Conservation (phyloP, 2,113 vertebrate genomes). For the Thomomys bottae region DNA sequence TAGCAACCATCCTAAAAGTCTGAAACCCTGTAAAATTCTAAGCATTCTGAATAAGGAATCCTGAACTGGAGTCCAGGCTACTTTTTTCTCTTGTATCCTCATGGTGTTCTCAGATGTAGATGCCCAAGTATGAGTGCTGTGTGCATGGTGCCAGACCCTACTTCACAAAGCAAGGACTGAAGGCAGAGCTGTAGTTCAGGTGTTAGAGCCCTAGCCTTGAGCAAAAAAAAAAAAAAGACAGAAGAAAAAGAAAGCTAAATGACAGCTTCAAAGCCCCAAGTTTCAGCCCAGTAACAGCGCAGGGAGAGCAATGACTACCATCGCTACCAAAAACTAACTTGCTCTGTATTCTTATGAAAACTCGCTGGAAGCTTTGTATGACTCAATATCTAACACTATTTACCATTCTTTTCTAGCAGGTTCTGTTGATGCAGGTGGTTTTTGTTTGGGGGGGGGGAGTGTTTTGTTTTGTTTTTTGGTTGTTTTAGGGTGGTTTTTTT, state of each 20-base stretch:
- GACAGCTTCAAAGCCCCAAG: too few species aligned
- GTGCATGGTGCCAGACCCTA: background rate
- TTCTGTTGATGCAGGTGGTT: too few species aligned
- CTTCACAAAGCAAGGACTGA: background rate
- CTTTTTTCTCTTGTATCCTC: too few species aligned
- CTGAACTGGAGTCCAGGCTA: background rate
- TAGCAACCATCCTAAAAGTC: background rate
- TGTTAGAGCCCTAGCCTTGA: too few species aligned
- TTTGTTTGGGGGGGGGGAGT: too few species aligned
- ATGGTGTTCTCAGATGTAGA: background rate
- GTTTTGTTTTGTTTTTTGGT: too few species aligned
- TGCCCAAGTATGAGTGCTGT: background rate
- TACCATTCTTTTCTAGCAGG: background rate
- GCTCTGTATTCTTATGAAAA: background rate
- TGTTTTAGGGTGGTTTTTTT: too few species aligned
- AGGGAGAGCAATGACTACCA: too few species aligned
- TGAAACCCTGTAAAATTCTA: background rate
- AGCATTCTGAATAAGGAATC: background rate
- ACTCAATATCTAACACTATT: slow-evolving; percentile 7
- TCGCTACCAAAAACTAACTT: background rate
- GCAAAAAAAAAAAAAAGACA: too few species aligned
- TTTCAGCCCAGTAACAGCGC: too few species aligned
- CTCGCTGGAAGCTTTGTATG: slow-evolving; percentile 14
- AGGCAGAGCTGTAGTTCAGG: background rate
- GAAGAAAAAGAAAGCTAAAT: too few species aligned